Base-by-base conservation (phyloP, 2,888 invertebrate species). In the Pristionchus entomophagus region DNA sequence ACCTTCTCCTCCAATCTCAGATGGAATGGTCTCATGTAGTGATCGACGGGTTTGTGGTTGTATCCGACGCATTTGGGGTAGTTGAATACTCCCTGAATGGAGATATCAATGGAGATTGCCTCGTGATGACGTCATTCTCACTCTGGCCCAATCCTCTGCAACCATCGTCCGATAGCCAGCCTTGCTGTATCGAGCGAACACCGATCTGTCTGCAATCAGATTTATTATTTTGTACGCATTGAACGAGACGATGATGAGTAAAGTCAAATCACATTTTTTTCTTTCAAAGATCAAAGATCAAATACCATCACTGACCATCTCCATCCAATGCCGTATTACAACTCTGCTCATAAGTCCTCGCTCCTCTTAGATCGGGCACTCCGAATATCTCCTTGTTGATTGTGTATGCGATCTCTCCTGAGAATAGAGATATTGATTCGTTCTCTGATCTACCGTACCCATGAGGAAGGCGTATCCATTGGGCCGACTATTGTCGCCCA, bases 381-480 rank as follows among this genome's bases (percentile, higher is more conserved):
- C 65, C 83, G 49, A 83, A 83, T 26, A 83, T 65, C 29, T 65
- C 65, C 45, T 65, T 83, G n/a, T 83, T 65, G 45, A 83, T 83
- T 10, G 83, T 32, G 22, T 83, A 83, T 49, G 65, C 59, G 14
- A 59, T 29, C 45, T 83, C 65, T 8, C 83, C 83, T 81, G 51
- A 35, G 35, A 65, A 35, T n/a, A 35, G 12, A 19, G 35, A 0
- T 26, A 59, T 59, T 10, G 8, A 38, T n/a, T n/a, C n/a, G n/a
- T n/a, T n/a, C n/a, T n/a, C n/a, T n/a, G n/a, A n/a, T n/a, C 3
- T 1, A 65, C 41, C 77, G 29, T 14, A 81, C 81, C 81, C 32
- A 83, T 59, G n/a, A 83, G 45, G 49, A 83, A 83, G n/a, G 83
- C 83, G 49, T 41, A 59, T 62, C 83, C 83, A n/a, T 83, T 83